These are phyloP conservation scores for Nestor notabilis DNA, from an alignment of 2,113 vertebrate genomes.

Conservation along the genomic window DNA sequence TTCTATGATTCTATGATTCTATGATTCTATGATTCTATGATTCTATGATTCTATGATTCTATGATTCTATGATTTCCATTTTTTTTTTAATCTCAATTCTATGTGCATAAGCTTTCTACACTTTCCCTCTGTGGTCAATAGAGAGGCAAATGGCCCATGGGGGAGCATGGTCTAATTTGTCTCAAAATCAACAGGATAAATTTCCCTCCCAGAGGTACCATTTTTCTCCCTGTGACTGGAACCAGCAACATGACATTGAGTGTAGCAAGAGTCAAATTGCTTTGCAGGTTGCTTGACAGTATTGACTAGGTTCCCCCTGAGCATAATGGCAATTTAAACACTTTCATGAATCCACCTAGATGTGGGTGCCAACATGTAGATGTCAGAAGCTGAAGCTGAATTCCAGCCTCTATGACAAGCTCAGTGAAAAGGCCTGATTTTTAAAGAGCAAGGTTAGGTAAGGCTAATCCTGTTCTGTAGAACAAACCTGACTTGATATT, in stretches of 20 bases:
- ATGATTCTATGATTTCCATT: too few species aligned
- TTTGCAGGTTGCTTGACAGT: background rate
- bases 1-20: too few species aligned
- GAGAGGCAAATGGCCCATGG: background rate
- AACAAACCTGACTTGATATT: background rate
- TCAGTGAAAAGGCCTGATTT: background rate
- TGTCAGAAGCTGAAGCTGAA: background rate
- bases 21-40: too few species aligned
- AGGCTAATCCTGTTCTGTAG: background rate
- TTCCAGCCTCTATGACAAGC: accelerated
- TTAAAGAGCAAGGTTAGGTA: background rate
- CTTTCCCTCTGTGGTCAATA: background rate
- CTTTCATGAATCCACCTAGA: background rate
- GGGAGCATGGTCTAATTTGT: accelerated
- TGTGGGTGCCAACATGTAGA: background rate
- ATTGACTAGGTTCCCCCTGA: background rate
- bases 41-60: too few species aligned
- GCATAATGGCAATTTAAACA: background rate
- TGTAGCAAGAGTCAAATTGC: accelerated
- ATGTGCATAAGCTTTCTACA: too few species aligned
- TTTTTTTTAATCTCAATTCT: too few species aligned
- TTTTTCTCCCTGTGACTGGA: background rate
- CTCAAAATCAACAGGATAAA: background rate
- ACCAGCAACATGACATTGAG: background rate
- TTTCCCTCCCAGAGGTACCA: background rate